Base-by-base conservation (phyloP, 1,140 invertebrate genomes). In the Drosophila tsacasi region DNA sequence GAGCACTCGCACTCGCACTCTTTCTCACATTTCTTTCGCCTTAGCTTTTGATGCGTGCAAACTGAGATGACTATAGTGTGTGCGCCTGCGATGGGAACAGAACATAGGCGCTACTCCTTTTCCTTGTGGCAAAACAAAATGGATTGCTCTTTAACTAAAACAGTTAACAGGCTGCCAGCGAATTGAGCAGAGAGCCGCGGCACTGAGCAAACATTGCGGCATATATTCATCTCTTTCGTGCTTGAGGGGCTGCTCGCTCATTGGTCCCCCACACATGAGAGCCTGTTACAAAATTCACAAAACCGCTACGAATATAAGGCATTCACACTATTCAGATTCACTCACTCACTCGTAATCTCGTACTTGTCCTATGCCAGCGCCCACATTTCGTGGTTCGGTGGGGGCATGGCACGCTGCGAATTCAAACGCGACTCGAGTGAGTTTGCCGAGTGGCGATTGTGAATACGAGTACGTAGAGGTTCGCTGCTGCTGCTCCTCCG, bases 91-190 rank as follows among this genome's bases (percentile, higher is more conserved):
- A 76, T 66, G 60, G 46, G 75, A 62, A 59, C 63, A 73, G 75
- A 81, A 73, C 49, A 77, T 65, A 47, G 83, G 66, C 72, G 72
- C 71, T 89, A 85, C 85, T 90, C 85, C 85, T 90, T 89, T 89
- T 89, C 81, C 73, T 81, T 81, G 84, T 91, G 80, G 72, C 81
- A 91, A 92, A 92, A 92, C 90, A 92, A 92, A 92, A 92, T 92
- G 90, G 90, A 92, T 91, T 92, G 90, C 85, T 92, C 91, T 86
- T 83, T 92, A 92, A 92, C 91, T 92, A 92, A 92, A 92, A 92
- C 91, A 92, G 90, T 92, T 92, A 92, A 61, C 81, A 92, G 90
- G 90, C 68, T 60, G 42, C 19, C 91, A 92, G 81, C 47, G 44
- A 44, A 12, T 15, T 5, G n/a, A 59, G 73, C 62, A 69, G 12